Evolutionary conservation across 2,888 invertebrate species (phyloP).

Genomic region (Sialis lutaria): DNA sequence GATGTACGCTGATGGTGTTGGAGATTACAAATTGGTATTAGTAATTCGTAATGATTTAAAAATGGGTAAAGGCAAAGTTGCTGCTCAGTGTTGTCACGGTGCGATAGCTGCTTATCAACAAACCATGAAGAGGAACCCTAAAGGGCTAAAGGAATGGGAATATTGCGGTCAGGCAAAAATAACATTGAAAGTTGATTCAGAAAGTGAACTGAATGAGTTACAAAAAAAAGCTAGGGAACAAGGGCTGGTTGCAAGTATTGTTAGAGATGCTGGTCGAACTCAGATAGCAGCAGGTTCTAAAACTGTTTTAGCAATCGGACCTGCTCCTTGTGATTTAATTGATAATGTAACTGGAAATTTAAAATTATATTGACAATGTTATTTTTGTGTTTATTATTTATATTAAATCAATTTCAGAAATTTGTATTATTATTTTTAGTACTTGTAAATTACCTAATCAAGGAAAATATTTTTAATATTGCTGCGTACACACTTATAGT

Average conservation of each 20-base stretch:
- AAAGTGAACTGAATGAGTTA: slow-evolving; percentile 52
- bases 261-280: slow-evolving; percentile 85
- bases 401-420: too few relatives aligned
- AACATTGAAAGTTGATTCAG: slow-evolving; percentile 63
- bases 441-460: too few relatives aligned
- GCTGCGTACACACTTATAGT: too few relatives aligned
- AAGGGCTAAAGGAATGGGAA: slow-evolving; percentile 38
- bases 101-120: slow-evolving; percentile 72
- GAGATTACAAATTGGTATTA: slow-evolving; percentile 65
- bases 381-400: not conserved
- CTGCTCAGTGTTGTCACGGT: slow-evolving; percentile 90
- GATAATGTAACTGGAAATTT: slow-evolving; percentile 77
- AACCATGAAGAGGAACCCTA: slow-evolving; percentile 40
- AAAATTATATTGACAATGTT: slow-evolving; percentile 44
- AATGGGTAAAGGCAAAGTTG: slow-evolving; percentile 92
- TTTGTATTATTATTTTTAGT: too few relatives aligned
- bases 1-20: slow-evolving; percentile 18
- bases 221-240: slow-evolving; percentile 46
- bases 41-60: slow-evolving; percentile 78
- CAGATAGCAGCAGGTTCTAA: slow-evolving; percentile 77
- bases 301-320: slow-evolving; percentile 89
- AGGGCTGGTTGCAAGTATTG: slow-evolving; percentile 54
- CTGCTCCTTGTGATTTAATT: slow-evolving; percentile 58
- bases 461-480: too few relatives aligned
- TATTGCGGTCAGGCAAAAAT: slow-evolving; percentile 63